phyloP scores from a whole-genome alignment of 2,888 invertebrate species.

The Cephonodes hylas region DNA sequence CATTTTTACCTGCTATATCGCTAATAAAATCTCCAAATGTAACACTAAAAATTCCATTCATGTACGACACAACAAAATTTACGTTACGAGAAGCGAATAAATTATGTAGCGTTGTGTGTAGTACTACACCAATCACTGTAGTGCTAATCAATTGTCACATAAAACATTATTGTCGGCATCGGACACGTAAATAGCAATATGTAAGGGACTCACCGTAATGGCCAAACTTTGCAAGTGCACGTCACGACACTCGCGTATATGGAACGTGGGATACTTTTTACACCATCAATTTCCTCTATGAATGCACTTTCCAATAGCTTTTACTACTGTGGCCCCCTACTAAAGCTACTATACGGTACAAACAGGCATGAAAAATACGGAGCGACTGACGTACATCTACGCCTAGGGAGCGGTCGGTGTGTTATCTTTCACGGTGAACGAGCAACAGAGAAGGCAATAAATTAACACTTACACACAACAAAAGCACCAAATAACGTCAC shows the following conservation, averaged over 20 bases:
- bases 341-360: slow-evolving; percentile 69
- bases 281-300: slow-evolving; percentile 65
- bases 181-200: slow-evolving; percentile 63
- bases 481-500: slow-evolving; percentile 57
- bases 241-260: slow-evolving; percentile 56
- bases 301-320: slow-evolving; percentile 80
- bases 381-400: slow-evolving; percentile 69
- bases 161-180: slow-evolving; percentile 43
- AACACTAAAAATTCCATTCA: slow-evolving; percentile 1
- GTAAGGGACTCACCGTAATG: slow-evolving; percentile 70
- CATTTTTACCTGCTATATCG: not conserved
- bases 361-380: slow-evolving; percentile 77
- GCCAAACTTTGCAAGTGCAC: slow-evolving; percentile 66
- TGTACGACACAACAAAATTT: not conserved
- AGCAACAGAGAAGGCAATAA: slow-evolving; percentile 35
- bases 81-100: not conserved
- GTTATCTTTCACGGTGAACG: slow-evolving; percentile 55
- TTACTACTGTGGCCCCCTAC: slow-evolving; percentile 73
- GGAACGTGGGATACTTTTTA: slow-evolving; percentile 74
- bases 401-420: slow-evolving; percentile 77
- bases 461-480: slow-evolving; percentile 51
- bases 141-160: slow-evolving; percentile 29
- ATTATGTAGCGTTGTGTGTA: not conserved
- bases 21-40: not conserved
- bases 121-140: not conserved